These are phyloP conservation scores for Ophion ellenae DNA, from an alignment of 2,888 invertebrate species.

Conservation along the genomic window DNA sequence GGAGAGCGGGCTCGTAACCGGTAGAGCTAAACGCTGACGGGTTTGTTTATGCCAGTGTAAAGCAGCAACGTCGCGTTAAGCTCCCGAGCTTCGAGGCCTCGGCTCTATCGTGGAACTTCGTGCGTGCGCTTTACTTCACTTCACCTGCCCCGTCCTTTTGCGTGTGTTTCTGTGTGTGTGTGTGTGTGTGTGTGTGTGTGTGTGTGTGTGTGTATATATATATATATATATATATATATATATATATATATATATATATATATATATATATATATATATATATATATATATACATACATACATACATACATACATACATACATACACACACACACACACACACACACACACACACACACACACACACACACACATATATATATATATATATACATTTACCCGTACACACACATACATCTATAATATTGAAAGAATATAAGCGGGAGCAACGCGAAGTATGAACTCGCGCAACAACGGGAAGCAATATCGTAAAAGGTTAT, in stretches of 20 bases:
- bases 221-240: too few species aligned
- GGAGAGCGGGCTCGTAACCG: constrained; percentile 22
- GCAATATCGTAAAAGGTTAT: background rate
- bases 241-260: too few species aligned
- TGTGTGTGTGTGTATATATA: too few species aligned
- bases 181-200: too few species aligned
- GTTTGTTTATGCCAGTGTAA: constrained; percentile 8
- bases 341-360: too few species aligned
- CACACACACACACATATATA: background rate
- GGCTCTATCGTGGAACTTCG: constrained; percentile 5
- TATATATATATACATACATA: background rate
- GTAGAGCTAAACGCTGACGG: constrained; percentile 23
- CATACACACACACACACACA: too few species aligned
- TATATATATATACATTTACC: background rate
- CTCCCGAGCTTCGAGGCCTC: constrained; percentile 20
- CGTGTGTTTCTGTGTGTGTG: background rate
- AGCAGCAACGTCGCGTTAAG: constrained; percentile 32
- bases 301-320: too few species aligned
- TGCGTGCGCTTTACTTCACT: constrained; percentile 36
- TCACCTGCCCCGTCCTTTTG: background rate
- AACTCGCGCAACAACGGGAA: background rate
- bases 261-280: background rate
- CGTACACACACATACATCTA: background rate
- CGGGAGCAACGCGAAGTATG: background rate
- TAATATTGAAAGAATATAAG: too few species aligned